Base-by-base conservation (phyloP, 2,113 vertebrate genomes). In the Struthidea cinerea region DNA sequence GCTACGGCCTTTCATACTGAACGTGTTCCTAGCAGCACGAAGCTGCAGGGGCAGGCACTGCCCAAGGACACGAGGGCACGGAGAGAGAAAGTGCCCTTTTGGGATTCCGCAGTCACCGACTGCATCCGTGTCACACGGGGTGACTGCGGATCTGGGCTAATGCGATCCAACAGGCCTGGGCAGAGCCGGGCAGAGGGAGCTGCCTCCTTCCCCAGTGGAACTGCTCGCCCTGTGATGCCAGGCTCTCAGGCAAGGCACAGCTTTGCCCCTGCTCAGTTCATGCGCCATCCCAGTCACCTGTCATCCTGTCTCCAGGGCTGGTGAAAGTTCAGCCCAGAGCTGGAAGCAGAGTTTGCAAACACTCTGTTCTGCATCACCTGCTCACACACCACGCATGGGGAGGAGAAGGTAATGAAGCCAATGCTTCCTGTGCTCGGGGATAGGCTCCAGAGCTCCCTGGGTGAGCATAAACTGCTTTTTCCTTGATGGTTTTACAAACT, bases 141-240 rank as follows among this genome's bases (percentile, higher is more conserved):
- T 6, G 60, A 41, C 28, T 0, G 10, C 8, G 17, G 46, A 61
- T 28, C 42, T 7, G 33, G 68, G 68, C 46, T 56, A 68, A 84
- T 1, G 20, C 9, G 3, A 74, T 16, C 73, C 30, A 14, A 37
- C 63, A 61, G 79, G 70, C 50, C 42, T 0, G 0, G 81, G 68
- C 81, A 93, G 80, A 77, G 42, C 61, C 0, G 0, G 39, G 42
- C 15, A 65, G 47, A 47, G 5, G 13, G 10, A 24, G 61, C 70
- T 35, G 53, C 57, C 59, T 63, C 37, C 50, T 26, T 20, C 47
- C 28, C 78, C 64, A 11, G 18, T 1, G 19, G 41, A 57, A 42
- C 75, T 0, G 5, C 47, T 35, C 82, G 4, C 20, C 1, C 0
- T 18, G 50, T 0, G 16, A 15, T 3, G 86, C 11, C 44, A 21